Evolutionary conservation across 2,113 vertebrate species (phyloP).

Genomic region (Helogale parvula): DNA sequence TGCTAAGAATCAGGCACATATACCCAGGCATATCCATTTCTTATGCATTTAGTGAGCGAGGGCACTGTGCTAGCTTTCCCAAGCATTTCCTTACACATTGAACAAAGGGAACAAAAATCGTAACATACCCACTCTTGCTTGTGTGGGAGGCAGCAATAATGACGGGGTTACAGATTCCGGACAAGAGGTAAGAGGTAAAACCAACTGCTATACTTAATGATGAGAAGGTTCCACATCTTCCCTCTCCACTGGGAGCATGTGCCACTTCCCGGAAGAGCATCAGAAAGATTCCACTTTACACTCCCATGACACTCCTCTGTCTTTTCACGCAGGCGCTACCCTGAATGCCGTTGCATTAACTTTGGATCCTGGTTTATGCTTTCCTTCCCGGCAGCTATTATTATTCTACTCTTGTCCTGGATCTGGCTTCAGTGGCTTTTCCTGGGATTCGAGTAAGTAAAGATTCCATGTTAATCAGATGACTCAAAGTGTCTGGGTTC

Average conservation of each 20-base stretch:
- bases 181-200: neutral
- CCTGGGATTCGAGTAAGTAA: slow-evolving; percentile 93
- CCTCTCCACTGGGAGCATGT: neutral
- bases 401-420: slow-evolving; percentile 91
- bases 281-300: accelerated
- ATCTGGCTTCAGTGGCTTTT: slow-evolving; percentile 95
- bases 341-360: slow-evolving; percentile 90
- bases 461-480: neutral
- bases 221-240: neutral
- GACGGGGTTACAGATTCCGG: neutral
- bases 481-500: neutral
- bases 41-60: neutral
- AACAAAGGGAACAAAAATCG: neutral
- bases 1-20: neutral
- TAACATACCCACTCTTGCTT: neutral
- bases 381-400: slow-evolving; percentile 89
- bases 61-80: neutral
- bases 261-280: neutral
- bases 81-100: neutral
- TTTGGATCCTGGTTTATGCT: slow-evolving; percentile 95
- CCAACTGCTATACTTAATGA: too few species aligned
- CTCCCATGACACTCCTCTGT: neutral
- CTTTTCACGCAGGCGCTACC: slow-evolving; percentile 88
- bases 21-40: neutral
- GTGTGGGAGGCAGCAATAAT: neutral